Conservation (phyloP, 2,113 vertebrate species). For the Delphinapterus leucas region DNA sequence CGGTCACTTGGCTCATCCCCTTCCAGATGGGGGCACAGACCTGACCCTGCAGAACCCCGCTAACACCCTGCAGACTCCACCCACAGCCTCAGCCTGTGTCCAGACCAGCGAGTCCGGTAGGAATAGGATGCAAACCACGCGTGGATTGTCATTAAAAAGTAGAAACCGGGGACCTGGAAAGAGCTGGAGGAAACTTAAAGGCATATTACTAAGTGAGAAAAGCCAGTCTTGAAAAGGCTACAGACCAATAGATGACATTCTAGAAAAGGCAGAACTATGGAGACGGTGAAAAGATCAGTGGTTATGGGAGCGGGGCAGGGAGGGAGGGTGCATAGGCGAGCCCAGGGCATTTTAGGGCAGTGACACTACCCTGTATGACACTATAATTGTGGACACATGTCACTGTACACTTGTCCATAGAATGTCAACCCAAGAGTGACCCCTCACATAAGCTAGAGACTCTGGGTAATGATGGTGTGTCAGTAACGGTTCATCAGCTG, state of each 20-base stretch:
- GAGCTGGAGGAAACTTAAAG: background rate
- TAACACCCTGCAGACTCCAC: accelerated
- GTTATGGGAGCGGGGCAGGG: accelerated
- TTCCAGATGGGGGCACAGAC: accelerated
- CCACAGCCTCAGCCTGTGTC: background rate
- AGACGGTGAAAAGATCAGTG: background rate
- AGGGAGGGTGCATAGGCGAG: accelerated
- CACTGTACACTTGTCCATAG: background rate
- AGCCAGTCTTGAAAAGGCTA: background rate
- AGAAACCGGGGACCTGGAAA: background rate
- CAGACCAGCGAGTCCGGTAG: background rate
- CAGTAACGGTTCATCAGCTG: accelerated
- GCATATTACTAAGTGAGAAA: accelerated
- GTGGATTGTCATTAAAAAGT: background rate
- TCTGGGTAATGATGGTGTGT: accelerated
- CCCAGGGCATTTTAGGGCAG: background rate
- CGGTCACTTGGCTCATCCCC: background rate
- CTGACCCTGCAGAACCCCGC: background rate
- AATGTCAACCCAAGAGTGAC: too few relatives aligned
- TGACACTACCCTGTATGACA: background rate
- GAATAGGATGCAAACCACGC: accelerated
- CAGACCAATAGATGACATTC: accelerated
- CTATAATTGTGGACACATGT: accelerated
- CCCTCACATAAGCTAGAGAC: background rate
- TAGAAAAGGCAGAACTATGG: background rate